Percentiles rank a stretch among this genome's conserved stretches.
Evolutionary conservation across 2,888 invertebrate species (phyloP).

Genomic region (Leptinotarsa juncta): DNA sequence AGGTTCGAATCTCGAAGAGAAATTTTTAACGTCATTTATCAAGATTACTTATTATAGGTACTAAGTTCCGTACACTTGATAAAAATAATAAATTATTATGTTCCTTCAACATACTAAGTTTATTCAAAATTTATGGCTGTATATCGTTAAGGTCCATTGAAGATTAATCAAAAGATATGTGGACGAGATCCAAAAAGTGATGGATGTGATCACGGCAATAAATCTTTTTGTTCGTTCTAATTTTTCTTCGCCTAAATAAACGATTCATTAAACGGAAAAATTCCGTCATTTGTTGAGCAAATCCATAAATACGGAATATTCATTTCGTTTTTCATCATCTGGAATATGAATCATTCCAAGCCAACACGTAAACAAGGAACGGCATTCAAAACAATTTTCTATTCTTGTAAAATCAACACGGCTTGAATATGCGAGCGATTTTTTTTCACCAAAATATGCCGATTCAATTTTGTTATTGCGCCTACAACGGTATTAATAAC

Average conservation of each 20-base stretch:
- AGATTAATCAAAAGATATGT: background rate
- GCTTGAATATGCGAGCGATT: background rate
- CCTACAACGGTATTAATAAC: background rate
- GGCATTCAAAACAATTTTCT: constrained; percentile 7
- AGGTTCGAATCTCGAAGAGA: background rate
- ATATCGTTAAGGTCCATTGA: background rate
- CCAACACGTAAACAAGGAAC: background rate
- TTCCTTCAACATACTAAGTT: background rate
- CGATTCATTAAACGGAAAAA: no score
- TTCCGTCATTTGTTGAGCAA: background rate
- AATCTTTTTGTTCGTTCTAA: background rate
- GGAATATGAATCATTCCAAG: background rate
- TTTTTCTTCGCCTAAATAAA: background rate
- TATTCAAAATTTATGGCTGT: background rate
- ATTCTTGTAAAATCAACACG: constrained; percentile 1
- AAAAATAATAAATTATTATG: background rate
- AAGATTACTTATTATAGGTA: background rate
- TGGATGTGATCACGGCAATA: background rate
- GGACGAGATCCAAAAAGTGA: constrained; percentile 12
- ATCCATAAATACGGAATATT: background rate
- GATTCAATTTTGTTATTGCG: background rate
- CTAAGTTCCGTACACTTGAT: background rate
- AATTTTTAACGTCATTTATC: background rate
- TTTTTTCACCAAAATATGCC: background rate
- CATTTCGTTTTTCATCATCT: background rate